phyloP scores from a whole-genome alignment of 35 echinoderm and acorn worm genomes.

The Acanthaster planci region DNA sequence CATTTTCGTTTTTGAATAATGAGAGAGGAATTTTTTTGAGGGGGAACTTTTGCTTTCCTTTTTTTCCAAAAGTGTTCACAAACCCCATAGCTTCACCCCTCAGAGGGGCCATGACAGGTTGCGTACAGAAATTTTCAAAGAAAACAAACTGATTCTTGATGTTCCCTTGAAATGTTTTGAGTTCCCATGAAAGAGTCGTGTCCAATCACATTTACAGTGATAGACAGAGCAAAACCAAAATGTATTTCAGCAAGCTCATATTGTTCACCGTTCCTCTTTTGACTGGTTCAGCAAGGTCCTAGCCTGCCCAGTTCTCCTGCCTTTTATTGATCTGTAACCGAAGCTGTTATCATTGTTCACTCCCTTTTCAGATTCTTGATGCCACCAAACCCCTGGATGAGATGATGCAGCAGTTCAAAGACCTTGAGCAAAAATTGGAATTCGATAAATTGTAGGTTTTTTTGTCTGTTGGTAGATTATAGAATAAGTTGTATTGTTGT shows the following conservation, averaged over 20 bases:
- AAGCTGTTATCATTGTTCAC: not conserved
- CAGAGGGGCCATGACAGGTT: too few species aligned
- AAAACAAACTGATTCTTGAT: too few species aligned
- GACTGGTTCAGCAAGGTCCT: not conserved
- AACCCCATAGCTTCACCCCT: too few species aligned
- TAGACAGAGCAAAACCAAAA: not conserved
- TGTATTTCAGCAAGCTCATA: not conserved
- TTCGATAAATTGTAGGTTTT: not conserved
- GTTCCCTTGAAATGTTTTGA: too few species aligned
- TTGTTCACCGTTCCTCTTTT: not conserved
- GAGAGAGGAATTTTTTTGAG: too few species aligned
- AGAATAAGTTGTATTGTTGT: not conserved
- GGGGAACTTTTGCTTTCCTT: too few species aligned
- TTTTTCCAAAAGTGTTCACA: too few species aligned
- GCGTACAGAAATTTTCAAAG: too few species aligned
- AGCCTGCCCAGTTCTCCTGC: not conserved
- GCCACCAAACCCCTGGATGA: conserved; percentile 14
- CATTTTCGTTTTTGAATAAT: too few species aligned
- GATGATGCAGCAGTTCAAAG: not conserved
- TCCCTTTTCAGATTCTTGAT: conserved; percentile 1
- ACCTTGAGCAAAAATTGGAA: not conserved
- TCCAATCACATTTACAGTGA: not conserved
- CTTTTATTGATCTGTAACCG: not conserved
- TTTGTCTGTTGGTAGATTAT: not conserved
- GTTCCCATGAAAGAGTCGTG: not conserved